Evolutionary conservation across 1,140 invertebrate species (phyloP).

Genomic region (Holcopasites calliopsidis): DNA sequence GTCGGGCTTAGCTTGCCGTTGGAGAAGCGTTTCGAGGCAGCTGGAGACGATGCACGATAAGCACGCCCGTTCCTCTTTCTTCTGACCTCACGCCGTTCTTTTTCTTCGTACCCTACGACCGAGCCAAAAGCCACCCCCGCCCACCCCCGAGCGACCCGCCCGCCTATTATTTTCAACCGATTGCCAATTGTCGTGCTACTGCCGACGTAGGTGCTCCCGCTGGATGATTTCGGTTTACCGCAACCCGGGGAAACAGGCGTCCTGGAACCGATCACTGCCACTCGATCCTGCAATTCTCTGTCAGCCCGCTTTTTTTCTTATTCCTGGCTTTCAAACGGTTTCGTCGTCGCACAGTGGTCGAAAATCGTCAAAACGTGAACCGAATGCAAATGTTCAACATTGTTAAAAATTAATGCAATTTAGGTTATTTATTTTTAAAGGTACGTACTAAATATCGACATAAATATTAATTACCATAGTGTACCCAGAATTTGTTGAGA

Average conservation of each 20-base stretch:
- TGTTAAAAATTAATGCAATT: no score
- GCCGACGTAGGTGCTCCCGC: slow-evolving; percentile 43
- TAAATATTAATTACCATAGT: no score
- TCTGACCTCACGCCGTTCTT: slow-evolving; percentile 66
- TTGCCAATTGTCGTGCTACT: slow-evolving; percentile 59
- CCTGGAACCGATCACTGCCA: neutral
- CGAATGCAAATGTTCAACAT: no score
- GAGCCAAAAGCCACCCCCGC: slow-evolving; percentile 17
- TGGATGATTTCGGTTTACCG: slow-evolving; percentile 8
- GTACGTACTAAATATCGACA: no score
- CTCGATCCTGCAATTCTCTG: slow-evolving; percentile 9
- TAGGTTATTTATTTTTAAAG: no score
- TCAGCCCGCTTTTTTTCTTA: no score
- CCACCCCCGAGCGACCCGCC: neutral
- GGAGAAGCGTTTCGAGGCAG: slow-evolving; percentile 61
- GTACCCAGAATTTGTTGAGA: no score
- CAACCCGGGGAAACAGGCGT: neutral
- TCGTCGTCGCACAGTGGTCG: no score
- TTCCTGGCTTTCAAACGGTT: no score
- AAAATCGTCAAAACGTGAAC: no score
- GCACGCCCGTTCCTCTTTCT: slow-evolving; percentile 76
- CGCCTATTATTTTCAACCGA: slow-evolving; percentile 60
- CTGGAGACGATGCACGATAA: slow-evolving; percentile 79
- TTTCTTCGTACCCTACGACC: slow-evolving; percentile 14
- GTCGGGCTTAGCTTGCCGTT: slow-evolving; percentile 44